Evolutionary conservation across 2,113 vertebrate genomes (phyloP).

Genomic region (Macquaria australasica): DNA sequence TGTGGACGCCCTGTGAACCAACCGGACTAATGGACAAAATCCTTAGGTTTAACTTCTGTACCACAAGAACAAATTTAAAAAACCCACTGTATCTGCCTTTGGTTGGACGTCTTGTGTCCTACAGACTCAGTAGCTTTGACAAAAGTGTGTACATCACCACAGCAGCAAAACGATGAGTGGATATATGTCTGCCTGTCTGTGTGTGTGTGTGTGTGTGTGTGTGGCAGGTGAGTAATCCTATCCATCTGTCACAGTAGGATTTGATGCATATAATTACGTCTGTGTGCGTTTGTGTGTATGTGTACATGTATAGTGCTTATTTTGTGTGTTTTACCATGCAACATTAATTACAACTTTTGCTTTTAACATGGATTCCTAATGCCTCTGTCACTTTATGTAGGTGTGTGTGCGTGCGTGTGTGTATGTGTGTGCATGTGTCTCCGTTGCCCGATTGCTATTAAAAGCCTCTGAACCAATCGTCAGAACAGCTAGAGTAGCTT

Average conservation of each 20-base stretch:
- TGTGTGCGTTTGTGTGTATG: constrained; percentile 1
- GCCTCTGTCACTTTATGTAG: background rate
- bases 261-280: constrained; percentile 54
- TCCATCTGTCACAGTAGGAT: constrained; percentile 62
- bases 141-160: constrained; percentile 20
- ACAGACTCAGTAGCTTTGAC: background rate
- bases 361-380: constrained; percentile 26
- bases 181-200: background rate
- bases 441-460: constrained; percentile 41
- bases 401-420: constrained; percentile 8
- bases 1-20: background rate
- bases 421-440: constrained; percentile 12
- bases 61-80: background rate
- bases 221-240: constrained; percentile 66
- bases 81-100: background rate
- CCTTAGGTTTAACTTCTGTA: constrained; percentile 31
- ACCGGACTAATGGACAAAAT: constrained; percentile 6
- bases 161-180: constrained; percentile 17
- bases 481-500: constrained; percentile 59
- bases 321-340: constrained; percentile 18
- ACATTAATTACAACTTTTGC: constrained; percentile 41
- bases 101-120: constrained; percentile 1
- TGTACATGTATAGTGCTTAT: background rate
- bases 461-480: constrained; percentile 65
- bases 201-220: constrained; percentile 27